These are phyloP conservation scores for Pteropus alecto DNA, from an alignment of 2,113 vertebrate genomes.

Conservation along the genomic window DNA sequence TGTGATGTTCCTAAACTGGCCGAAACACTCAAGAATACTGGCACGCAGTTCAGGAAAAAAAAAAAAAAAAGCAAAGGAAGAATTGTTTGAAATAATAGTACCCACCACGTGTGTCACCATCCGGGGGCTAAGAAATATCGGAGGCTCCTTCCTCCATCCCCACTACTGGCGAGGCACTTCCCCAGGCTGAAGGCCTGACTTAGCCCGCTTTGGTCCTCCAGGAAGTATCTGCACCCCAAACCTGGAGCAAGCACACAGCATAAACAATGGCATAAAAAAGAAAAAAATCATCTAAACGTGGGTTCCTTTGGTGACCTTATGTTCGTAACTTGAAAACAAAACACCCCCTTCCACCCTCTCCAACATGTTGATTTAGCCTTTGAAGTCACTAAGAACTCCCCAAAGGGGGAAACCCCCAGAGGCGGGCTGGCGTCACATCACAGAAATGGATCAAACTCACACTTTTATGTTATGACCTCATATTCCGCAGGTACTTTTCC, in stretches of 20 bases:
- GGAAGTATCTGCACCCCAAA: background rate
- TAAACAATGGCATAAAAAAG: background rate
- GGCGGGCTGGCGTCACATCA: background rate
- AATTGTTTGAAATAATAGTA: background rate
- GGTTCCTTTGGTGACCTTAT: background rate
- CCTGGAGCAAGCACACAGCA: background rate
- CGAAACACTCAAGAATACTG: background rate
- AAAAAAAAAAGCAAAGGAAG: background rate
- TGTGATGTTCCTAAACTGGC: background rate
- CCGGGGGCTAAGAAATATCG: background rate
- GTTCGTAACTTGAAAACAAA: background rate
- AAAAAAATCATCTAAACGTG: background rate
- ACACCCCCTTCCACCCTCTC: background rate
- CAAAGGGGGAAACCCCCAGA: background rate
- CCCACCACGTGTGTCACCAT: fast-evolving
- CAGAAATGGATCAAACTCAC: background rate
- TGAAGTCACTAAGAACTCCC: background rate
- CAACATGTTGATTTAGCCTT: background rate
- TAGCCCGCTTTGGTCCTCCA: background rate
- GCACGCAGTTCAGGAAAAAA: background rate
- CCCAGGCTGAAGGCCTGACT: background rate
- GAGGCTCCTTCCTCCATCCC: background rate
- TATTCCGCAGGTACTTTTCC: background rate
- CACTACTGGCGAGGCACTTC: background rate
- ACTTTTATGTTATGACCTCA: background rate